A percentile compares a stretch with the other conserved stretches of the same genome.
Evolutionary conservation across 2,113 vertebrate genomes (phyloP).

Genomic region (Cyanoramphus novaezelandiae): DNA sequence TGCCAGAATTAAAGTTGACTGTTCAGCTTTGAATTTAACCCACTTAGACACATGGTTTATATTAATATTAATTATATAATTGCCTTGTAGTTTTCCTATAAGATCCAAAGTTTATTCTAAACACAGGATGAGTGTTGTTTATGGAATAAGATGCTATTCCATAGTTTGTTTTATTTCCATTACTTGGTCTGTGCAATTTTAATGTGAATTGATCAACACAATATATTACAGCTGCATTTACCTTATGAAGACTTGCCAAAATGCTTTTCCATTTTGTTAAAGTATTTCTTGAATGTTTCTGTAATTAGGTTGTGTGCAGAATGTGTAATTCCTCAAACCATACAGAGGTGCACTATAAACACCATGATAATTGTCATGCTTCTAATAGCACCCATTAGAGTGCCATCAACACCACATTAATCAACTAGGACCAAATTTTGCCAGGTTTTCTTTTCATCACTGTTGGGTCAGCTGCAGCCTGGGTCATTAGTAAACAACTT

Average conservation of each 20-base stretch:
- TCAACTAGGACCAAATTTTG: not conserved
- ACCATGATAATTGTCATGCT: not conserved
- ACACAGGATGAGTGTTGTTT: not conserved
- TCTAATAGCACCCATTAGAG: not conserved
- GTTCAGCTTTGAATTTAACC: not conserved
- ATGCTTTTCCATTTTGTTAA: not conserved
- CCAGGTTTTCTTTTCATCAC: not conserved
- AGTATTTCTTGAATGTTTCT: not conserved
- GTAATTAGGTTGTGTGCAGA: not conserved
- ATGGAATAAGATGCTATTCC: not conserved
- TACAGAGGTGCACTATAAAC: not conserved
- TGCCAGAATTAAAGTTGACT: not conserved
- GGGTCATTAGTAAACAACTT: not conserved
- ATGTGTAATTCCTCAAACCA: not conserved
- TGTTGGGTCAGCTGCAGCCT: not conserved
- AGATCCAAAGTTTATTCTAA: not conserved
- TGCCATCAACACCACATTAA: not conserved
- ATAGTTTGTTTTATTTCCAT: not conserved
- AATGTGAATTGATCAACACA: not conserved
- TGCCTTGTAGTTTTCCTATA: not conserved
- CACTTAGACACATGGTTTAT: not conserved
- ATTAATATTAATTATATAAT: not conserved
- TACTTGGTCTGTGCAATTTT: not conserved
- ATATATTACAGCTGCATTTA: not conserved
- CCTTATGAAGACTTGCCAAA: not conserved